Base-by-base conservation (phyloP, 2,888 invertebrate species). In the Salpingus planirostris region DNA sequence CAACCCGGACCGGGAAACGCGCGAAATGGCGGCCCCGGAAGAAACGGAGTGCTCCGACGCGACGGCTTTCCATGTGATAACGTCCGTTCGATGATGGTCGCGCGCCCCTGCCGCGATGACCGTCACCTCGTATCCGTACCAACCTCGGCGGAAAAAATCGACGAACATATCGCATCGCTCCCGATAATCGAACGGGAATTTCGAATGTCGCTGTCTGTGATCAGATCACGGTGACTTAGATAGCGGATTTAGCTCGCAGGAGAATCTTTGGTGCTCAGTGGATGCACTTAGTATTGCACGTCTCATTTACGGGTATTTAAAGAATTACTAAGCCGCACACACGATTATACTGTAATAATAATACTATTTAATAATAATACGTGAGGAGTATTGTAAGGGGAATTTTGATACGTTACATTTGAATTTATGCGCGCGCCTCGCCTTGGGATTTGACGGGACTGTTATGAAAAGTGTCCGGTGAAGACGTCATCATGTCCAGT, bases 141-240 rank as follows among this genome's bases (percentile, higher is more conserved):
- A 49, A 37, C 55, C 54, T 41, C 53, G 56, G 53, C 53, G 55
- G 38, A 54, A 55, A 52, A 56, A 55, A 54, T n/a, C n/a, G n/a
- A n/a, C n/a, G n/a, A n/a, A n/a, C n/a, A n/a, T n/a, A n/a, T n/a
- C n/a, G n/a, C n/a, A n/a, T n/a, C n/a, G n/a, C n/a, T 23, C 21
- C 18, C 14, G 32, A 25, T 31, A 29, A 15, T 28, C 27, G 31
- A 29, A 32, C 32, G 31, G 26, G 31, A 31, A 36, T 33, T 44
- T 44, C 42, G 40, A 30, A 44, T 42, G 29, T 36, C 36, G 40
- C 38, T 38, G n/a, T n/a, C 44, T 44, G 44, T 44, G 44, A 44
- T 44, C 31, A 38, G 32, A 30, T 40, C 21, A 35, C 28, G 31
- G 13, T 35, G 26, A 31, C 11, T 29, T 34, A 31, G 29, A 31